These are phyloP conservation scores for Muricea muricata DNA, from an alignment of 92 coral and sea anemone genomes.

Conservation along the genomic window DNA sequence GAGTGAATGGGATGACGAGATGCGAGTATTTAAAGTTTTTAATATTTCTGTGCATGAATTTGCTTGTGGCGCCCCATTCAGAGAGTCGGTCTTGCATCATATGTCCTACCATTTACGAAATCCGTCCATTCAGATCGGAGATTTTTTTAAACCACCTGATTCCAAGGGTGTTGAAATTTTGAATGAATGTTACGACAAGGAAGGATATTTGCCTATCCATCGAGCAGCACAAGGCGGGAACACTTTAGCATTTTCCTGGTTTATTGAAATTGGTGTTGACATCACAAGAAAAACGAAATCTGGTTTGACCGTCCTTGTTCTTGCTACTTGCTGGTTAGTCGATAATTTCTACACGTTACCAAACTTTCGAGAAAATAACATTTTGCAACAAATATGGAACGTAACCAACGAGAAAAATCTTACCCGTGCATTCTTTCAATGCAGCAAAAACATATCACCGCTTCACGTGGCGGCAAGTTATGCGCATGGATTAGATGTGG, in stretches of 20 bases:
- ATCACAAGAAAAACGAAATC: neutral
- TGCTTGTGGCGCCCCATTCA: neutral
- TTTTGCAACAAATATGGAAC: too few species aligned
- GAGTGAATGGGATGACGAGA: neutral
- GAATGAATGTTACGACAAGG: neutral
- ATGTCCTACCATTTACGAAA: neutral
- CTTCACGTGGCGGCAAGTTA: conserved; percentile 77
- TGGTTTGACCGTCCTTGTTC: neutral
- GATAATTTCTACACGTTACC: too few species aligned
- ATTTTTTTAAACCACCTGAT: neutral
- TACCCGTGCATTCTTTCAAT: neutral
- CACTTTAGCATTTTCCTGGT: neutral
- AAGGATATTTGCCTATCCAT: neutral
- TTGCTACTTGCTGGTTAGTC: neutral
- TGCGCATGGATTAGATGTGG: conserved; percentile 69
- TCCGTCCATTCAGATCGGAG: neutral
- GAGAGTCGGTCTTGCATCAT: neutral
- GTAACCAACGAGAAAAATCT: neutral
- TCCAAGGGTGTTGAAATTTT: neutral
- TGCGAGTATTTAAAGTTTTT: neutral
- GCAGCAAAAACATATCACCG: conserved; percentile 28
- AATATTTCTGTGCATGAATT: neutral
- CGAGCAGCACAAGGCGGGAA: neutral
- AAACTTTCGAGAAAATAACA: too few species aligned
- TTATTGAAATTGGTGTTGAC: neutral